Conservation (phyloP, 2,797 vertebrate species). For the Holocentrus rufus region DNA sequence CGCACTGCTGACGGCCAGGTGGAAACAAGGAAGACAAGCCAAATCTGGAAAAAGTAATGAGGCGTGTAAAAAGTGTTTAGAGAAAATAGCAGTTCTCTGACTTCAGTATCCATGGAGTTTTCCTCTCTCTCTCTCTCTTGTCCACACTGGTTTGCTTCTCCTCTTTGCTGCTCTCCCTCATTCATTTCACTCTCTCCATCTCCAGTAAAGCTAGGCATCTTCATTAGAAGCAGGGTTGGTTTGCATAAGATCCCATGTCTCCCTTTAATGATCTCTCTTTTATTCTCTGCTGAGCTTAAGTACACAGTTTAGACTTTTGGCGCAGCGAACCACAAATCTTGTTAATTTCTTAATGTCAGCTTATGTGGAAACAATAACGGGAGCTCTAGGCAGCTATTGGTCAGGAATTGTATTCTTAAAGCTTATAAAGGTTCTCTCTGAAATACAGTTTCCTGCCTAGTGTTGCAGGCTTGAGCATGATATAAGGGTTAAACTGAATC, state of each 20-base stretch:
- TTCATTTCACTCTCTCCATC: constrained; percentile 6
- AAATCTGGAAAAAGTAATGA: constrained; percentile 59
- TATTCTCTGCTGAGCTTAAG: constrained; percentile 33
- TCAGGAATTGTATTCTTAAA: background rate
- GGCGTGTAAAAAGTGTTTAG: constrained; percentile 57
- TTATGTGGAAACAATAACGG: background rate
- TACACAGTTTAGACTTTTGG: constrained; percentile 38
- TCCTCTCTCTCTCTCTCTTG: constrained; percentile 6
- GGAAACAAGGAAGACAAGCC: constrained; percentile 32
- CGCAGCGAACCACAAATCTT: constrained; percentile 33
- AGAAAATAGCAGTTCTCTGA: constrained; percentile 35
- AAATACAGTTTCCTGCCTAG: background rate
- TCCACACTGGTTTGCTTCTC: constrained; percentile 26
- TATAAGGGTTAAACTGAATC: background rate
- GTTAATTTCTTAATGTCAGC: constrained; percentile 14
- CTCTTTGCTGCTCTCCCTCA: constrained; percentile 36
- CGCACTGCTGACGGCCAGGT: constrained; percentile 28
- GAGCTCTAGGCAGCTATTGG: background rate
- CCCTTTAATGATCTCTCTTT: constrained; percentile 44
- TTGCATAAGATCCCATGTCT: constrained; percentile 40
- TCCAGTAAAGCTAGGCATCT: constrained; percentile 17
- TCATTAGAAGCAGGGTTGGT: constrained; percentile 36
- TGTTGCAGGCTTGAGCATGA: background rate
- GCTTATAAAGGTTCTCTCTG: background rate
- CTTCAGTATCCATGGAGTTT: constrained; percentile 29